Base-by-base conservation (phyloP, 1,140 invertebrate genomes). In the Helicoverpa armigera region DNA sequence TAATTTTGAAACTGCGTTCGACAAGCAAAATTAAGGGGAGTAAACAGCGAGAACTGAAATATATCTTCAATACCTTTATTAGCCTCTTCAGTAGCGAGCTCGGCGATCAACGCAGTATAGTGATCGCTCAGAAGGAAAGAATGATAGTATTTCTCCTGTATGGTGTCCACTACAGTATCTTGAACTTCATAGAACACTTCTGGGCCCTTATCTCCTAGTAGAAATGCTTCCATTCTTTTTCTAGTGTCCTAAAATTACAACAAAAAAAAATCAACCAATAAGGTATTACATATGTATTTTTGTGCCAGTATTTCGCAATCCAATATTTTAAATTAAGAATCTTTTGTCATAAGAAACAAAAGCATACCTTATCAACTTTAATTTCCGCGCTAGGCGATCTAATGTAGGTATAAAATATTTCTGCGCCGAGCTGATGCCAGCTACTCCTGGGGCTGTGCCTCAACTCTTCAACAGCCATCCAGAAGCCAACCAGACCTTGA, bases 141-240 rank as follows among this genome's bases (percentile, higher is more conserved):
- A 48, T 98, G 97, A 95, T 98, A 99, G 94, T 98, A 98, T 88
- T 98, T 98, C 74, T 98, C 97, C 91, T 98, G 97, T 12, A 99
- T 95, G 0, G 96, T 96, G 86, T 97, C 96, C 23, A 98, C 96
- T 11, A 98, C 97, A 82, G 96, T 96, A 48, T 97, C 96, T 91
- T 98, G 98, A 3, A 98, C 97, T 89, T 98, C 97, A 87, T 97
- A 98, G 94, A 98, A 98, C 29, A 98, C 97, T 92, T 98, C 98
- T 60, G 98, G 98, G 4, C 98, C 98, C 88, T 97, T 97, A 87
- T 98, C 97, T 50, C 98, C 98, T 60, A 98, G 91, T 72, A 99
- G 94, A 94, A 98, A 99, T 31, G 97, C 96, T 90, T 99, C 98
- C 96, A 99, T 98, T 78, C 97, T 96, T 90, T 98, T 98, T 61